phyloP scores from a whole-genome alignment of 2,113 vertebrate genomes.

The Nothobranchius kuhntae region DNA sequence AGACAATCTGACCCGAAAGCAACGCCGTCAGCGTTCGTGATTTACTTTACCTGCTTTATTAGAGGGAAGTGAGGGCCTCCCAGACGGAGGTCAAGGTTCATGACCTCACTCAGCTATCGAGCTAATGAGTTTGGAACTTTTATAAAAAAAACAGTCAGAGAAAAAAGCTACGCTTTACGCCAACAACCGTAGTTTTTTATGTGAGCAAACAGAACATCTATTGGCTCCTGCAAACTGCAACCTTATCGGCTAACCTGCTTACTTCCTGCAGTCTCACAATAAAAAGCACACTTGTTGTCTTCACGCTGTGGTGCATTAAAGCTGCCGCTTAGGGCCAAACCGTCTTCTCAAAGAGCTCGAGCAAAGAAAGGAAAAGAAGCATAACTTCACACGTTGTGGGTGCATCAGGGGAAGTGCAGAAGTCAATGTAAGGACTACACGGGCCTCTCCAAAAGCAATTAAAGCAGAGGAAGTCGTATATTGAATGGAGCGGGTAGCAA shows the following conservation, averaged over 20 bases:
- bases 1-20: slow-evolving; percentile 45
- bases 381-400: slow-evolving; percentile 48
- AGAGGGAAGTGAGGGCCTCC: slow-evolving; percentile 56
- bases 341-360: slow-evolving; percentile 36
- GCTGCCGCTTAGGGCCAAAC: slow-evolving; percentile 38
- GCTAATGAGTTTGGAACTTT: slow-evolving; percentile 62
- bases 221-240: slow-evolving; percentile 33
- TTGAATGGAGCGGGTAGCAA: slow-evolving; percentile 66
- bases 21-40: slow-evolving; percentile 72
- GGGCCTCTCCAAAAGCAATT: slow-evolving; percentile 76
- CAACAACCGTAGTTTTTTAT: slow-evolving; percentile 30
- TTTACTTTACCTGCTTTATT: slow-evolving; percentile 71
- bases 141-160: slow-evolving; percentile 26
- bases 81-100: slow-evolving; percentile 62
- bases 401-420: slow-evolving; percentile 61
- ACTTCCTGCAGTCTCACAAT: slow-evolving; percentile 11
- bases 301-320: slow-evolving; percentile 23
- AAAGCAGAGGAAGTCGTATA: slow-evolving; percentile 70
- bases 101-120: slow-evolving; percentile 60
- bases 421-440: slow-evolving; percentile 64
- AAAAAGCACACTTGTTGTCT: background rate
- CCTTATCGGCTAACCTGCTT: slow-evolving; percentile 22
- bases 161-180: slow-evolving; percentile 28
- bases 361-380: slow-evolving; percentile 17
- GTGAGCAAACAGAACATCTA: slow-evolving; percentile 29